Conservation (phyloP, 2,113 vertebrate genomes). For the Camelus dromedarius region DNA sequence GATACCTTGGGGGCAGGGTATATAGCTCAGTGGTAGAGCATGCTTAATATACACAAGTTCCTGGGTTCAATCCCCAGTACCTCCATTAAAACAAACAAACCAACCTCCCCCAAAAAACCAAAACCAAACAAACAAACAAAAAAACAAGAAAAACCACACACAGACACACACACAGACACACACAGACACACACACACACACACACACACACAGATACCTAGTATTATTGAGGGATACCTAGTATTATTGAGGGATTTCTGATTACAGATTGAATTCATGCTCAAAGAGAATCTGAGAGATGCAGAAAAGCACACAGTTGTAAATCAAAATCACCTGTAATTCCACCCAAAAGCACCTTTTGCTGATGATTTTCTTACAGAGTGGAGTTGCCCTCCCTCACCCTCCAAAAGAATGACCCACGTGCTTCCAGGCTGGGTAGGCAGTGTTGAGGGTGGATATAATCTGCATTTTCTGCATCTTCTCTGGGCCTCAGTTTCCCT, state of each 20-base stretch:
- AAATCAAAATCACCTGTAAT: slow-evolving; percentile 9
- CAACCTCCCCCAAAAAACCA: too few species aligned
- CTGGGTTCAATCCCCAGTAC: too few species aligned
- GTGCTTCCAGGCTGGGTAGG: not conserved
- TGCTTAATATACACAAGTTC: too few species aligned
- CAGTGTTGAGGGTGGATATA: not conserved
- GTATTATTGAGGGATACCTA: not conserved
- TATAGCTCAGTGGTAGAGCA: too few species aligned
- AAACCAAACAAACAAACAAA: too few species aligned
- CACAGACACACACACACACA: too few species aligned
- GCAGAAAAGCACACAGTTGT: slow-evolving; percentile 1
- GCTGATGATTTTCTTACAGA: slow-evolving; percentile 34
- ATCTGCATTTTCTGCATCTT: not conserved
- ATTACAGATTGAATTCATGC: not conserved
- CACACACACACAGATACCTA: not conserved
- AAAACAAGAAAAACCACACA: too few species aligned
- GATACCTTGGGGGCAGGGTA: too few species aligned
- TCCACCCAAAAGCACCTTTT: not conserved
- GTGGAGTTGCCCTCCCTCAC: not conserved
- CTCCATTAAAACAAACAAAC: too few species aligned
- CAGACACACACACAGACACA: too few species aligned
- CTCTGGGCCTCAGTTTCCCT: not conserved
- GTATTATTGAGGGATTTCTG: not conserved
- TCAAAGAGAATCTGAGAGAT: slow-evolving; percentile 2
- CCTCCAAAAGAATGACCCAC: not conserved